Percentiles rank a stretch among this genome's conserved stretches.
Conservation (phyloP, 2,797 vertebrate species). For the Falco concolor region DNA sequence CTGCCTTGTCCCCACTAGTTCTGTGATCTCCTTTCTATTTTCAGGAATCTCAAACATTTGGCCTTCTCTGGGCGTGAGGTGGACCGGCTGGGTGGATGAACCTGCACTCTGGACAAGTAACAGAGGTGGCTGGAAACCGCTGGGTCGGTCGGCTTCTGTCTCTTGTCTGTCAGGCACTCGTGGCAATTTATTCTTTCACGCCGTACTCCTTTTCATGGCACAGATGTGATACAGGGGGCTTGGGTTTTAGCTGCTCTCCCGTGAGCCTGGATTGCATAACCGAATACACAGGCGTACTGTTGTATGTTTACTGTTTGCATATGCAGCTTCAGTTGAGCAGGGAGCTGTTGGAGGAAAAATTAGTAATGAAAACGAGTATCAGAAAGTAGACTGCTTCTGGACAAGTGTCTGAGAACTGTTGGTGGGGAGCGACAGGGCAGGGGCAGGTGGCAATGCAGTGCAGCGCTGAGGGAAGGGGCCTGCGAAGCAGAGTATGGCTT, state of each 20-base stretch:
- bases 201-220: background rate
- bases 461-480: background rate
- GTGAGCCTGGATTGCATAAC: background rate
- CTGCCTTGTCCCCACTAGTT: background rate
- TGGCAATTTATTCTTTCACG: background rate
- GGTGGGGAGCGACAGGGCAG: background rate
- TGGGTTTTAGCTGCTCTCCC: background rate
- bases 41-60: background rate
- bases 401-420: background rate
- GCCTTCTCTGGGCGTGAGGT: background rate
- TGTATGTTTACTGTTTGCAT: background rate
- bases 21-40: background rate
- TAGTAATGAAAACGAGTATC: background rate
- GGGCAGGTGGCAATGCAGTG: background rate
- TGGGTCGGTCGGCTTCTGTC: background rate
- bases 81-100: background rate
- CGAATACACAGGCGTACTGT: fast-evolving
- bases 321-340: background rate
- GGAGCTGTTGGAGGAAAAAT: background rate
- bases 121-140: background rate
- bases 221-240: background rate
- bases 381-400: background rate
- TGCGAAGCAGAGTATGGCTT: background rate
- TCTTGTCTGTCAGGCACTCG: background rate
- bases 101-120: background rate